phyloP scores from a whole-genome alignment of 2,113 vertebrate species.

The Prietella phreatophila region DNA sequence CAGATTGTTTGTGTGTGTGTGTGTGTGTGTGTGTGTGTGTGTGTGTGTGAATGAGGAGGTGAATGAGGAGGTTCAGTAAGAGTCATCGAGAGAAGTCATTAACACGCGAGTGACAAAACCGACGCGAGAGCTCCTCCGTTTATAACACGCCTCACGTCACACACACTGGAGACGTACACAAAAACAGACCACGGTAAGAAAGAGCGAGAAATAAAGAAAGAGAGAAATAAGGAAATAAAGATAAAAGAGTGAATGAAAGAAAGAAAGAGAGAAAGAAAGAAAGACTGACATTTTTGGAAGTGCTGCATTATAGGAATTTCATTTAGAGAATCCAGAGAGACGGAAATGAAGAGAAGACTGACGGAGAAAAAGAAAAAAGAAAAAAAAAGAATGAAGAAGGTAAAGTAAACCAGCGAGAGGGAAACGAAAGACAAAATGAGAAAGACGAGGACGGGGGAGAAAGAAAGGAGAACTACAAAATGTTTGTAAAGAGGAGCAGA shows the following conservation, averaged over 20 bases:
- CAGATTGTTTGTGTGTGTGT: too few relatives aligned
- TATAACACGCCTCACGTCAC: neutral
- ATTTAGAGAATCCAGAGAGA: neutral
- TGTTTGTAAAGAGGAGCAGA: too few relatives aligned
- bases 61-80: neutral
- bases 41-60: too few relatives aligned
- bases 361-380: neutral
- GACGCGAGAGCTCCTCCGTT: neutral
- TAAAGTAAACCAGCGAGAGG: neutral
- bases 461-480: neutral
- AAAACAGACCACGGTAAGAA: neutral
- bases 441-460: neutral
- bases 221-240: neutral
- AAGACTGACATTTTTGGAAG: neutral
- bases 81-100: constrained; percentile 4
- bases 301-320: neutral
- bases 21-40: too few relatives aligned
- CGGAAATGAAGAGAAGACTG: neutral
- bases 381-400: neutral
- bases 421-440: neutral
- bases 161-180: neutral
- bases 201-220: neutral
- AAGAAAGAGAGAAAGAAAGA: neutral
- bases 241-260: neutral
- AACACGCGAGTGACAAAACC: constrained; percentile 25